Base-by-base conservation (phyloP, 37 sponge, comb jelly and placozoan genomes). In the Axinella damicornis region DNA sequence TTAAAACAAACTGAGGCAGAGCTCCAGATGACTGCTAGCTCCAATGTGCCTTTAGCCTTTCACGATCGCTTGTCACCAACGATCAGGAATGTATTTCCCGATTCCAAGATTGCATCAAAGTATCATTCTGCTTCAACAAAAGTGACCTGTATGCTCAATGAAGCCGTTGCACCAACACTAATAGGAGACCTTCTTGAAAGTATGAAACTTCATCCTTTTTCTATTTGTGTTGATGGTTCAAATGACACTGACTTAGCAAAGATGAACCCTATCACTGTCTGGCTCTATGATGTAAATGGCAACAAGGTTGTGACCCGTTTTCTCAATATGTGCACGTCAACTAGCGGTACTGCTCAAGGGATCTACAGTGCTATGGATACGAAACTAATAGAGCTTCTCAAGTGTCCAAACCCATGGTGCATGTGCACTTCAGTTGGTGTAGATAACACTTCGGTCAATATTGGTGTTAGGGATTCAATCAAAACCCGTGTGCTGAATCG, bases 71-170 rank as follows among this genome's bases (percentile, higher is more conserved):
- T n/a, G n/a, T n/a, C n/a, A n/a, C n/a, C n/a, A n/a, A n/a, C n/a
- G n/a, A n/a, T n/a, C n/a, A n/a, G n/a, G n/a, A n/a, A n/a, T n/a
- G 46, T 46, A 46, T 46, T 12, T 46, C 82, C 82, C 57, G 90
- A 89, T 58, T 57, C 75, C 52, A 38, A 78, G 17, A 77, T 83
- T 57, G 79, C 90, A 19, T 73, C 59, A 19, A 68, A 74, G 2
- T 89, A 83, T 78, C 74, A 74, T 62, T 83, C 55, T 46, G 80
- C 79, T 2, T 76, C 52, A n/a, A 90, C 91, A 0, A 90, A 90
- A 76, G 77, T 83, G 2, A 75, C 91, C 52, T 90, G 91, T 41
- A 90, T 90, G 33, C 34, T 91, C 0, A 91, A 91, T 67, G 78
- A 74, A n/a, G 81, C 92, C 54, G 25, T 85, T 33, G 55, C 56